phyloP scores from a whole-genome alignment of 2,888 invertebrate species.

The Leucophenga maculata region DNA sequence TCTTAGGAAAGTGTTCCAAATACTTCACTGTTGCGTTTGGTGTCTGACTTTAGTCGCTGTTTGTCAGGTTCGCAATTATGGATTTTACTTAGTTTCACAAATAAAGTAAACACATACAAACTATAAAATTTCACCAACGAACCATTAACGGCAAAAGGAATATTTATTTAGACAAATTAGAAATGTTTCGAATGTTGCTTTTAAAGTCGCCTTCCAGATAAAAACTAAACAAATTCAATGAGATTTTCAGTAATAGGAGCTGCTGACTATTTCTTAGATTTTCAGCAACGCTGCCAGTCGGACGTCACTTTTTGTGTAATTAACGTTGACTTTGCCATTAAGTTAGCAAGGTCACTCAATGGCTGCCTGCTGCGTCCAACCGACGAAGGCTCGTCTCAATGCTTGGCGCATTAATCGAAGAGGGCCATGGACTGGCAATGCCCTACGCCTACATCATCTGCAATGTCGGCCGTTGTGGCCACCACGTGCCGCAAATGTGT shows the following conservation, averaged over 20 bases:
- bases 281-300: slow-evolving; percentile 39
- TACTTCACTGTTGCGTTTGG: no score
- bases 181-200: not conserved
- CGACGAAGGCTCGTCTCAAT: no score
- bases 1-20: no score
- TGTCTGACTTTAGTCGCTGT: no score
- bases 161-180: no score
- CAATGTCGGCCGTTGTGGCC: slow-evolving; percentile 5
- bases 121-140: no score
- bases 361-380: slow-evolving; percentile 18
- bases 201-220: slow-evolving; percentile 2
- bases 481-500: slow-evolving; percentile 18
- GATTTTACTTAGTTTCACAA: no score
- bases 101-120: no score
- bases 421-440: no score
- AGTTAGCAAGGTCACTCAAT: slow-evolving; percentile 41
- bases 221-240: not conserved
- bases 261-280: not conserved
- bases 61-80: no score
- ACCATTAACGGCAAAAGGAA: no score
- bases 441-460: not conserved
- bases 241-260: not conserved
- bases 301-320: slow-evolving; percentile 46
- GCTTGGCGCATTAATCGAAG: no score
- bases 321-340: slow-evolving; percentile 46